Conservation (phyloP, 1,140 invertebrate species). For the Meloidogyne floridensis region DNA sequence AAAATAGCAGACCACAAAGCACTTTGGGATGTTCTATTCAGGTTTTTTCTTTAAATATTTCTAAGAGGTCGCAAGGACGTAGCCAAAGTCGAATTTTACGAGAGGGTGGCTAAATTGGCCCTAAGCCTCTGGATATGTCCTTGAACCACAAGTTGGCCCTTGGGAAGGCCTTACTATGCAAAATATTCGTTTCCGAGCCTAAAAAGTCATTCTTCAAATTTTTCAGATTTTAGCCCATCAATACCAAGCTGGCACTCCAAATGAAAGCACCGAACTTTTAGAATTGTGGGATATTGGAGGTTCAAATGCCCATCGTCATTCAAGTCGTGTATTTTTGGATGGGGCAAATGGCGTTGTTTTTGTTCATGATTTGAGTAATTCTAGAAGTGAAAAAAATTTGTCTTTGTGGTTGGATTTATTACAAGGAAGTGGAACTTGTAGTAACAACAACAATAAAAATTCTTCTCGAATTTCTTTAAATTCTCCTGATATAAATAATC, state of each 20-base stretch:
- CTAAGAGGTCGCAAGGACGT: neutral
- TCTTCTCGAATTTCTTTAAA: neutral
- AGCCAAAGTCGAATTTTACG: too few relatives aligned
- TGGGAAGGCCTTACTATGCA: too few relatives aligned
- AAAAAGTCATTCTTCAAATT: neutral
- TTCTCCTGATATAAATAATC: neutral
- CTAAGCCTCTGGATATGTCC: too few relatives aligned
- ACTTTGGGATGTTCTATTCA: slow-evolving; percentile 51
- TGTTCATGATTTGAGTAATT: slow-evolving; percentile 49
- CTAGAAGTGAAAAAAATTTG: slow-evolving; percentile 50
- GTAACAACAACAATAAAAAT: neutral
- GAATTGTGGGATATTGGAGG: slow-evolving; percentile 55
- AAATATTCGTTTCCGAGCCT: too few relatives aligned
- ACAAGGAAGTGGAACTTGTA: slow-evolving; percentile 24
- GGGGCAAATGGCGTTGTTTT: slow-evolving; percentile 49
- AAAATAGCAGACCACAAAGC: slow-evolving; percentile 46
- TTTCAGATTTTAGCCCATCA: slow-evolving; percentile 50
- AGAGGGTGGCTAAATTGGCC: too few relatives aligned
- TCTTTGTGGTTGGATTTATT: slow-evolving; percentile 37
- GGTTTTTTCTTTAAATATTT: slow-evolving; percentile 33
- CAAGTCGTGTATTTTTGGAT: slow-evolving; percentile 45
- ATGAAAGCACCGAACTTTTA: slow-evolving; percentile 45
- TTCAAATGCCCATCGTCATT: slow-evolving; percentile 41
- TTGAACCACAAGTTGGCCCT: too few relatives aligned
- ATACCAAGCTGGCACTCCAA: slow-evolving; percentile 50